Evolutionary conservation across 2,113 vertebrate genomes (phyloP).

Genomic region (Rutilus rutilus): DNA sequence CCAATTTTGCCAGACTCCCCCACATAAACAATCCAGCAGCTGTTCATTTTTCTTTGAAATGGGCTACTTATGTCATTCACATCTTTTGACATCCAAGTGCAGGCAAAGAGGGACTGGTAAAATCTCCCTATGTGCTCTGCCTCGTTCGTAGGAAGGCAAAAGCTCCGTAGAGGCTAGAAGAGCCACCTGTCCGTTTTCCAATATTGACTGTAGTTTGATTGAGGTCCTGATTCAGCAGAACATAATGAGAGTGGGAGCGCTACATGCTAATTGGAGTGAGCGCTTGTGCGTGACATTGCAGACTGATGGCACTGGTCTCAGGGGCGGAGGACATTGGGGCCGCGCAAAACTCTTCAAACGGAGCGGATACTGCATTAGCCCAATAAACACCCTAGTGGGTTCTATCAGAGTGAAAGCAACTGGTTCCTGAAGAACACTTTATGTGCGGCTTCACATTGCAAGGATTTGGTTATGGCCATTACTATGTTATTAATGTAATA

Average conservation of each 20-base stretch:
- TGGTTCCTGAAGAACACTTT: not conserved
- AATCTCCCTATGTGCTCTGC: not conserved
- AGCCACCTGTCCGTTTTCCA: constrained; percentile 63
- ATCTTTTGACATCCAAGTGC: constrained; percentile 60
- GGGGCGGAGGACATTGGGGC: constrained; percentile 17
- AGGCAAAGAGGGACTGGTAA: not conserved
- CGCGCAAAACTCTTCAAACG: not conserved
- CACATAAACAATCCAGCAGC: constrained; percentile 8
- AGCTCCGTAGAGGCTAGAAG: constrained; percentile 48
- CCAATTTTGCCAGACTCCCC: not conserved
- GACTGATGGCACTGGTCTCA: constrained; percentile 37
- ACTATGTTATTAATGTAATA: constrained; percentile 1
- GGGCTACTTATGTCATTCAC: not conserved
- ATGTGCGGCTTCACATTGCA: not conserved
- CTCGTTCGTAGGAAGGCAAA: not conserved
- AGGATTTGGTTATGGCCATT: not conserved
- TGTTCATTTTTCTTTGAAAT: not conserved
- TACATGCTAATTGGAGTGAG: constrained; percentile 59
- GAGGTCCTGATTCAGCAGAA: constrained; percentile 60
- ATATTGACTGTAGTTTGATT: constrained; percentile 59
- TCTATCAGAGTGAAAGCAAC: not conserved
- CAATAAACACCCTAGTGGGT: constrained; percentile 11
- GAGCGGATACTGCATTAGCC: constrained; percentile 17
- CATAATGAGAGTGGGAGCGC: constrained; percentile 48
- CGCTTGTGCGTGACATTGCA: constrained; percentile 54